Conservation (phyloP, 2,888 invertebrate species). For the Pocota personata region DNA sequence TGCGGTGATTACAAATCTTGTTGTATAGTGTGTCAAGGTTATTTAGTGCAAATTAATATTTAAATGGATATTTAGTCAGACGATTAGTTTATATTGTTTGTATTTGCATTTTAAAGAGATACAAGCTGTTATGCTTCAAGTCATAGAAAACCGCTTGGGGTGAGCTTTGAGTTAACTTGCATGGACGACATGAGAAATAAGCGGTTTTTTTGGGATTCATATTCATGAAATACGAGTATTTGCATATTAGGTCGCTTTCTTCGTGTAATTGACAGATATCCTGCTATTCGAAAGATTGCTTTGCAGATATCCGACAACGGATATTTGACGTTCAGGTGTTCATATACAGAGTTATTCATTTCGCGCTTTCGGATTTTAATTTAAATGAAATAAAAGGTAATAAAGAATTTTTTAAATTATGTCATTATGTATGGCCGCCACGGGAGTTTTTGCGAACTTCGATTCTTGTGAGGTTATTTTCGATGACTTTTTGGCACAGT, state of each 20-base stretch:
- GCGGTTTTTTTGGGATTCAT: neutral
- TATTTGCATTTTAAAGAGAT: neutral
- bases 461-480: too few species aligned
- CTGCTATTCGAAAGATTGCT: neutral
- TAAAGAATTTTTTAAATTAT: too few species aligned
- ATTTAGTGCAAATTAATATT: slow-evolving; percentile 50
- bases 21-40: slow-evolving; percentile 57
- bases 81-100: neutral
- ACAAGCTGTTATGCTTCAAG: neutral
- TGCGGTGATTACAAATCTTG: slow-evolving; percentile 45
- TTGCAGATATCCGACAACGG: too few species aligned
- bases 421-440: too few species aligned
- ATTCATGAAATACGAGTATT: neutral
- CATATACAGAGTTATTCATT: too few species aligned
- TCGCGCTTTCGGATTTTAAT: too few species aligned
- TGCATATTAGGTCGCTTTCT: neutral
- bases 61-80: neutral
- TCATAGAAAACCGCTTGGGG: neutral
- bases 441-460: too few species aligned
- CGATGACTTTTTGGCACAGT: too few species aligned
- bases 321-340: too few species aligned
- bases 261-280: neutral
- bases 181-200: neutral
- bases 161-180: neutral
- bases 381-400: too few species aligned